Percentiles rank a stretch among this genome's conserved stretches.
These are phyloP conservation scores for Dromococcyx pavoninus DNA, from an alignment of 2,797 vertebrate species.

Conservation along the genomic window DNA sequence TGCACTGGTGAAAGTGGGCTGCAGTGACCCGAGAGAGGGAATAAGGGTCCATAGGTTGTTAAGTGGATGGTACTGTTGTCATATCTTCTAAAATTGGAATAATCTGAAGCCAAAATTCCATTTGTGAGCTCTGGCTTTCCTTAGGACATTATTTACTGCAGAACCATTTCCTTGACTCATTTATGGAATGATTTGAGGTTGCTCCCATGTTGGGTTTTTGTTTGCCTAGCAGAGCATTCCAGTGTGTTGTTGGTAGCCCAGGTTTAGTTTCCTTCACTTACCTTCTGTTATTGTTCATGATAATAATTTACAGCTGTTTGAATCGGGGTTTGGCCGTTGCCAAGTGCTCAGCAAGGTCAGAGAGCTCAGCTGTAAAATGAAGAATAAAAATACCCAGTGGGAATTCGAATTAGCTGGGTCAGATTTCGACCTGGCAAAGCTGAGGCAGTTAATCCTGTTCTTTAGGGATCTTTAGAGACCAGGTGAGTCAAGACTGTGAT, in stretches of 20 bases:
- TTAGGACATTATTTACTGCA: background rate
- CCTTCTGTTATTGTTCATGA: background rate
- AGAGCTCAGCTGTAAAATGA: background rate
- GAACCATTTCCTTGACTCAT: rapidly evolving
- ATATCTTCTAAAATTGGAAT: background rate
- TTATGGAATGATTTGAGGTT: background rate
- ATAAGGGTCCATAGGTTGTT: background rate
- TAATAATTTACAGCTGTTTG: too few species aligned
- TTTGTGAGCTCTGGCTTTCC: background rate
- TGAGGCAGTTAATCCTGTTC: background rate
- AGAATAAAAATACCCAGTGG: background rate
- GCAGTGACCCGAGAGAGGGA: background rate
- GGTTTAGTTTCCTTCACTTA: background rate
- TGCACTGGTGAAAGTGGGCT: background rate
- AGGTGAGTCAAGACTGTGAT: background rate
- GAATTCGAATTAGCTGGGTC: background rate
- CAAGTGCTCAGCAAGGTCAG: rapidly evolving
- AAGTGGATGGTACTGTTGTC: background rate
- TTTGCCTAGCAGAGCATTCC: background rate
- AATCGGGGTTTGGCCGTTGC: background rate
- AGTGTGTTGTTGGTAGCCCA: background rate
- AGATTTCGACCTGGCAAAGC: rapidly evolving
- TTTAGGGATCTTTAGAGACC: background rate
- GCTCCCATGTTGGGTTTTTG: background rate
- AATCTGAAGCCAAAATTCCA: background rate